Percentiles rank a stretch among this genome's conserved stretches.
Conservation (phyloP, 2,113 vertebrate species). For the Pteronura brasiliensis region DNA sequence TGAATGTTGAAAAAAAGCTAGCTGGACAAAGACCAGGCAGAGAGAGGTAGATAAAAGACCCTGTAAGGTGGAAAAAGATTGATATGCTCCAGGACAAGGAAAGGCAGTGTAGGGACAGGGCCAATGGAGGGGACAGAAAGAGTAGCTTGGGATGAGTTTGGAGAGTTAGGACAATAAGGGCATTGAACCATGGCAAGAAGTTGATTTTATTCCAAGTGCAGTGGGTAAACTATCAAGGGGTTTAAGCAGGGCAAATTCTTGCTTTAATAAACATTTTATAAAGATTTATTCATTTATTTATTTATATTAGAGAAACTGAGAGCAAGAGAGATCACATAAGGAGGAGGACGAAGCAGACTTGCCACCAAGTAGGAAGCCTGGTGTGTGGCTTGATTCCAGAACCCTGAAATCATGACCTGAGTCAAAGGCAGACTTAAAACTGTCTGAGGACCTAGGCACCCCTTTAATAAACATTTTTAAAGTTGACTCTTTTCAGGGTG, state of each 20-base stretch:
- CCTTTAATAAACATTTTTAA: background rate
- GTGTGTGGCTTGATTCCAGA: background rate
- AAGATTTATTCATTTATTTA: background rate
- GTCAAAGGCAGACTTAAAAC: background rate
- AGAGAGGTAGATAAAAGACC: background rate
- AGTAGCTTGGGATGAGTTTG: background rate
- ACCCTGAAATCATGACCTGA: background rate
- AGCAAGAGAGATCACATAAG: background rate
- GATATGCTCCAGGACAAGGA: background rate
- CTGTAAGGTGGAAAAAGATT: background rate
- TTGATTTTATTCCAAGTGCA: constrained; percentile 27
- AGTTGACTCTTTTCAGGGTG: background rate
- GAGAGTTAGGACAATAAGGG: background rate
- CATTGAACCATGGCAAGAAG: background rate
- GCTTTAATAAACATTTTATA: background rate
- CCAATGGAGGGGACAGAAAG: background rate
- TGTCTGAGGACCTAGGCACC: background rate
- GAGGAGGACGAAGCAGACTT: background rate
- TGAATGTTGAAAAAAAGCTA: constrained; percentile 7
- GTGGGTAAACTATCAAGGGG: background rate
- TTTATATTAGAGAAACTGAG: background rate
- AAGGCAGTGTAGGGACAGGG: background rate
- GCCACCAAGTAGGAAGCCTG: background rate
- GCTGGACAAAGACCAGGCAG: background rate
- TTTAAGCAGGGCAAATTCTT: constrained; percentile 25